Evolutionary conservation across 2,888 invertebrate species (phyloP).

Genomic region (Papilio demoleus): DNA sequence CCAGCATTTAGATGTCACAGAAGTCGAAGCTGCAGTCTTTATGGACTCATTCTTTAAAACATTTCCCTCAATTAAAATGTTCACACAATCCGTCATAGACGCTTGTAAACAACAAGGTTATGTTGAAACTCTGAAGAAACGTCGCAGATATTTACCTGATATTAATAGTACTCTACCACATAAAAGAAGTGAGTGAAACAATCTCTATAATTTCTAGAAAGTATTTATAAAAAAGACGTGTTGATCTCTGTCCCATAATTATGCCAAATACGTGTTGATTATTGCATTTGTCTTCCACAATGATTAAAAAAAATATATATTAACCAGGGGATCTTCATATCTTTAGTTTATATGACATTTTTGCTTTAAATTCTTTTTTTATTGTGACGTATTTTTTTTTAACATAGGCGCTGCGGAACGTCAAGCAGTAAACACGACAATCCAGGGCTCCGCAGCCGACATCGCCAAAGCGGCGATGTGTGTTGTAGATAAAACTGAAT

Average conservation of each 20-base stretch:
- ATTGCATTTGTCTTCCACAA: too few species aligned
- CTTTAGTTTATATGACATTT: background rate
- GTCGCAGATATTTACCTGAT: conserved; percentile 90
- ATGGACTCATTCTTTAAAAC: conserved; percentile 91
- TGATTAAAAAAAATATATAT: too few species aligned
- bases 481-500: conserved; percentile 84
- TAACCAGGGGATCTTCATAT: too few species aligned
- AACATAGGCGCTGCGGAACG: conserved; percentile 92
- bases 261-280: too few species aligned
- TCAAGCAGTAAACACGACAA: conserved; percentile 97
- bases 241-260: too few species aligned
- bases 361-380: background rate
- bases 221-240: too few species aligned
- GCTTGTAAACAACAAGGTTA: conserved; percentile 88
- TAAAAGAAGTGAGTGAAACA: conserved; percentile 86
- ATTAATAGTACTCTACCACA: conserved; percentile 85
- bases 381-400: conserved; percentile 1
- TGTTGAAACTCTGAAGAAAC: conserved; percentile 91
- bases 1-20: conserved; percentile 90
- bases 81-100: conserved; percentile 77
- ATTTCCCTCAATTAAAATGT: conserved; percentile 88
- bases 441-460: conserved; percentile 99
- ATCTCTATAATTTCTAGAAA: too few species aligned
- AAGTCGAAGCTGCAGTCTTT: conserved; percentile 91
- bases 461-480: conserved; percentile 96